These are phyloP conservation scores for Apogon hyalosoma DNA, from an alignment of 2,797 vertebrate species.

Conservation along the genomic window DNA sequence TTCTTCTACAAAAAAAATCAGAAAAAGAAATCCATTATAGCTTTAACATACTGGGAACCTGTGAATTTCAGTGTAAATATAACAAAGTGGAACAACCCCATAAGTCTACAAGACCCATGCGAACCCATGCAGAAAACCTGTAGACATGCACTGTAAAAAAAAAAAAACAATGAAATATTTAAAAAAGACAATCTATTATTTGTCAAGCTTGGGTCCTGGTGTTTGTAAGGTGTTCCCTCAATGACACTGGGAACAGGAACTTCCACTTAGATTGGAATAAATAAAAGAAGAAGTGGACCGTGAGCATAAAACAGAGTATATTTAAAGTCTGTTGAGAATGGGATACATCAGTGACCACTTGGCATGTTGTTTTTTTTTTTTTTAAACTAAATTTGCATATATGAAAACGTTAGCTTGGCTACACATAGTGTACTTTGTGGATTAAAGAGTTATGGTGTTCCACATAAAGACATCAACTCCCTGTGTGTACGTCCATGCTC, in stretches of 20 bases:
- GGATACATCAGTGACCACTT: not conserved
- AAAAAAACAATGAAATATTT: no score
- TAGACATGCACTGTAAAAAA: not conserved
- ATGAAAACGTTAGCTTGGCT: slow-evolving; percentile 3
- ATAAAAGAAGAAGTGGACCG: not conserved
- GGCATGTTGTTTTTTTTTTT: not conserved
- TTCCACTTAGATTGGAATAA: slow-evolving; percentile 1
- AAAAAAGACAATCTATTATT: not conserved
- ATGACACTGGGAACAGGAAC: slow-evolving; percentile 1
- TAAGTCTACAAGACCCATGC: not conserved
- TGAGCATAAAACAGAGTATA: not conserved
- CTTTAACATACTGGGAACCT: no score
- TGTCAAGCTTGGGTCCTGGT: not conserved
- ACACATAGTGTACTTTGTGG: not conserved
- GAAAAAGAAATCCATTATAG: no score
- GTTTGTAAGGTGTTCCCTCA: slow-evolving; percentile 7
- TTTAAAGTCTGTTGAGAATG: not conserved
- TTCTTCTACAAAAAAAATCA: no score
- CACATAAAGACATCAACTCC: slow-evolving; percentile 33
- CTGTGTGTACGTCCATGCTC: slow-evolving; percentile 7
- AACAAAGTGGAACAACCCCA: not conserved
- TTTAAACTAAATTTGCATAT: not conserved
- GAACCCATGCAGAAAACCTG: not conserved
- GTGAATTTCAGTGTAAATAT: not conserved
- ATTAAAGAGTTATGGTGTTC: slow-evolving; percentile 3